These are phyloP conservation scores for Siniperca scherzeri DNA, from an alignment of 2,797 vertebrate genomes.

Conservation along the genomic window DNA sequence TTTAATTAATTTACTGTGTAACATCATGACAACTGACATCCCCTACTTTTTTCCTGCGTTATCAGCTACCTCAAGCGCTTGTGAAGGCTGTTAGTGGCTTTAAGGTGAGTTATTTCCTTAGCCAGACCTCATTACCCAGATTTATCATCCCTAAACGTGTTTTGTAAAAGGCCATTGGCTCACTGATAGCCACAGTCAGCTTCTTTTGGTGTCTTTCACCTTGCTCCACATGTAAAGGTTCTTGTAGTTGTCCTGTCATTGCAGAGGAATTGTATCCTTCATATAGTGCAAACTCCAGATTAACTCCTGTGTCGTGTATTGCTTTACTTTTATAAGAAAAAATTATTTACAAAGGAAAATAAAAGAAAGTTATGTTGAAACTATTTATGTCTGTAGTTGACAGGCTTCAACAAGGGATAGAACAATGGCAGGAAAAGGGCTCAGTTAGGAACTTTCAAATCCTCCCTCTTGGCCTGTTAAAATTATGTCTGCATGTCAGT, in stretches of 20 bases:
- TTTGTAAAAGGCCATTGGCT: conserved; percentile 74
- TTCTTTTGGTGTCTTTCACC: conserved; percentile 43
- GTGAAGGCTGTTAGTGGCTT: conserved; percentile 55
- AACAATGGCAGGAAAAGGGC: conserved; percentile 19
- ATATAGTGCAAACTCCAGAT: neutral
- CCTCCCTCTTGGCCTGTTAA: conserved; percentile 39
- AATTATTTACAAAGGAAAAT: conserved; percentile 24
- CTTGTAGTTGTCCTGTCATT: conserved; percentile 15
- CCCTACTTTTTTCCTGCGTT: conserved; percentile 32
- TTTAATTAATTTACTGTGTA: conserved; percentile 53
- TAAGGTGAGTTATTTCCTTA: conserved; percentile 68
- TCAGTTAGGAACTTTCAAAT: conserved; percentile 53
- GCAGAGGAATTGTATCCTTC: conserved; percentile 4
- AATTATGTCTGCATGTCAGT: conserved; percentile 31
- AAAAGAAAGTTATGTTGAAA: conserved; percentile 19
- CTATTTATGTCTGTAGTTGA: conserved; percentile 20
- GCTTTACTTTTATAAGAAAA: conserved; percentile 3
- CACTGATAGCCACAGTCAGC: conserved; percentile 47
- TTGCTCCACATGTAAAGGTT: conserved; percentile 37
- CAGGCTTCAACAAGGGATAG: conserved; percentile 29
- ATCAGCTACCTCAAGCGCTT: conserved; percentile 34
- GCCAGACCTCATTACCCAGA: conserved; percentile 67
- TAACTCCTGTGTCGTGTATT: neutral
- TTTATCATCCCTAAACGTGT: conserved; percentile 64
- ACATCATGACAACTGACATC: conserved; percentile 47